Conservation (phyloP, 2,888 invertebrate species). For the Pyrrhosoma nymphula region DNA sequence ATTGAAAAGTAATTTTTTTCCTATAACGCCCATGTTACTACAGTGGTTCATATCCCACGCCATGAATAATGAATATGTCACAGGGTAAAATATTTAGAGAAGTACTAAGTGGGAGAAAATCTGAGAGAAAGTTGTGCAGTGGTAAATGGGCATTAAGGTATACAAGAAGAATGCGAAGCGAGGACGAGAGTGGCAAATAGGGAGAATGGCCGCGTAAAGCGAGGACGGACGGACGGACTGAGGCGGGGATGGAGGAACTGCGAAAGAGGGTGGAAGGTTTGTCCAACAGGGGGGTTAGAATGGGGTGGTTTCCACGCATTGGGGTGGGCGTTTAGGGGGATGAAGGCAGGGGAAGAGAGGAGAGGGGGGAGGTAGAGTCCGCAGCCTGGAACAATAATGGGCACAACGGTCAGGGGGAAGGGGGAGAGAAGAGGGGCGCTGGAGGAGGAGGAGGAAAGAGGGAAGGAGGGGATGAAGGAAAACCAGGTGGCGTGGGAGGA, state of each 20-base stretch:
- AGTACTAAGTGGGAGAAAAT: no score
- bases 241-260: not conserved
- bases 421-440: not conserved
- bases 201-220: not conserved
- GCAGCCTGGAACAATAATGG: constrained; percentile 14
- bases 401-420: not conserved
- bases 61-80: no score
- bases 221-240: not conserved
- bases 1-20: no score
- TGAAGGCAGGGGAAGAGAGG: not conserved
- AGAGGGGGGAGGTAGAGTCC: not conserved
- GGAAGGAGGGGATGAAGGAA: not conserved
- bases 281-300: not conserved
- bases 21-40: no score
- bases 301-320: not conserved
- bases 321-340: not conserved
- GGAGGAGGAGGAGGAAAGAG: not conserved
- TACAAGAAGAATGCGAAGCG: not conserved
- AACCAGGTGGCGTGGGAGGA: not conserved
- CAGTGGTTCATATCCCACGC: no score
- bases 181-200: not conserved
- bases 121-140: no score
- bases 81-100: no score
- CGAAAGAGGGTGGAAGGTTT: not conserved
- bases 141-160: no score